Conservation (phyloP, 2,888 invertebrate species). For the Acleris holmiana region DNA sequence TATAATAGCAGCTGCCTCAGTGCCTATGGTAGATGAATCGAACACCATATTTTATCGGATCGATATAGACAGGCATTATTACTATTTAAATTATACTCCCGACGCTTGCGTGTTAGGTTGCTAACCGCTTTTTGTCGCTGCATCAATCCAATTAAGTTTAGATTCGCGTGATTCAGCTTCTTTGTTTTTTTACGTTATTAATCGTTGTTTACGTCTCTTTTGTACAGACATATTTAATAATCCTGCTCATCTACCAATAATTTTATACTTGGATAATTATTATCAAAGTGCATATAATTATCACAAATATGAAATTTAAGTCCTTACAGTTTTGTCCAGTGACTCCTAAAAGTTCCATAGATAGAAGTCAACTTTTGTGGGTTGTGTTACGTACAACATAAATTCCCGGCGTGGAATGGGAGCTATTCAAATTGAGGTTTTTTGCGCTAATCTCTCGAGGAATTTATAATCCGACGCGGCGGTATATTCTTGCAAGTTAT, state of each 20-base stretch:
- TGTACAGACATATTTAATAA: neutral
- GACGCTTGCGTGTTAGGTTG: slow-evolving; percentile 70
- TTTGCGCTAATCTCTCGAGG: slow-evolving; percentile 54
- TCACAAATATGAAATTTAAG: neutral
- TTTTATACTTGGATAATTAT: neutral
- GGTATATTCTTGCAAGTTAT: slow-evolving; percentile 33
- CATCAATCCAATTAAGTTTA: slow-evolving; percentile 66
- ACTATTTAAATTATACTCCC: slow-evolving; percentile 67
- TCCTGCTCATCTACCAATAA: slow-evolving; percentile 5
- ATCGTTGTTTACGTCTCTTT: slow-evolving; percentile 13
- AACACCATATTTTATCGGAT: slow-evolving; percentile 62
- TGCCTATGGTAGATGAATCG: slow-evolving; percentile 58
- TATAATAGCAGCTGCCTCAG: slow-evolving; percentile 49
- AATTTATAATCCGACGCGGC: slow-evolving; percentile 57
- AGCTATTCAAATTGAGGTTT: slow-evolving; percentile 28
- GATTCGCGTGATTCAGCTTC: slow-evolving; percentile 75
- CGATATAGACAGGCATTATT: slow-evolving; percentile 70
- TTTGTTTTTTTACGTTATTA: slow-evolving; percentile 43
- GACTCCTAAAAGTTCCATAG: neutral
- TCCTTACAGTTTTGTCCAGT: neutral
- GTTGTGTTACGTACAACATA: slow-evolving; percentile 6
- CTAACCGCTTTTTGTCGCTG: slow-evolving; percentile 73
- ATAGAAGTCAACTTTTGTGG: slow-evolving; percentile 10
- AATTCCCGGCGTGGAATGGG: slow-evolving; percentile 23
- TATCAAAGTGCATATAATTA: too few relatives aligned